A percentile compares a stretch with the other conserved stretches of the same genome.
Evolutionary conservation across 2,113 vertebrate species (phyloP).

Genomic region (Ramphastos sulfuratus): DNA sequence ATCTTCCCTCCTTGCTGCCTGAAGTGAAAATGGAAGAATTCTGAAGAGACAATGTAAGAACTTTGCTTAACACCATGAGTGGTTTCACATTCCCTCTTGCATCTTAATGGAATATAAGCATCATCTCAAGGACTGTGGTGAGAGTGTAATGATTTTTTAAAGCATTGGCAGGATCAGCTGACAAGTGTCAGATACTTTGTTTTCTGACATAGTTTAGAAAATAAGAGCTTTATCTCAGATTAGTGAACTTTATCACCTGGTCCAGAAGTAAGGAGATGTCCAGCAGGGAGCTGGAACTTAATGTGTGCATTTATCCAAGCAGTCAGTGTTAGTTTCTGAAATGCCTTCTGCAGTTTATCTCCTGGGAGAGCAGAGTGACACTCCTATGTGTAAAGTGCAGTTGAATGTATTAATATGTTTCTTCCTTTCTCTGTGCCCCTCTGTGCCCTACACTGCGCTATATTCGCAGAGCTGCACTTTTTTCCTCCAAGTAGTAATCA

Average conservation of each 20-base stretch:
- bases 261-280: not conserved
- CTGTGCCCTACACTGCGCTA: not conserved
- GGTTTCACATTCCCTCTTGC: constrained; percentile 43
- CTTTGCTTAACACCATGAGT: constrained; percentile 38
- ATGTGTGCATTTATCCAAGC: not conserved
- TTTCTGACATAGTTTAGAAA: constrained; percentile 44
- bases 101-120: constrained; percentile 63
- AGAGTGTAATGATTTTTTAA: constrained; percentile 36
- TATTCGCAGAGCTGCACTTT: not conserved
- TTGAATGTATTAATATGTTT: constrained; percentile 8
- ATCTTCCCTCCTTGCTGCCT: constrained; percentile 14
- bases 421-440: not conserved
- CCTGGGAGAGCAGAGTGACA: not conserved
- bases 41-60: constrained; percentile 33
- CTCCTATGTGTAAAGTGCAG: constrained; percentile 1
- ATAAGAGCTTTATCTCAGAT: constrained; percentile 16
- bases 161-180: not conserved
- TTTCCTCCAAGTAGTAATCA: not conserved
- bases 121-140: constrained; percentile 30
- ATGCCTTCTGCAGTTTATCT: not conserved
- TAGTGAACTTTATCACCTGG: not conserved
- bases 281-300: not conserved
- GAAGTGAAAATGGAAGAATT: constrained; percentile 33
- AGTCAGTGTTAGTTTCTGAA: not conserved
- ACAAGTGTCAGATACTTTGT: constrained; percentile 52